Conservation (phyloP, 64 coral and sea anemone genomes). For the Montipora foliosa region DNA sequence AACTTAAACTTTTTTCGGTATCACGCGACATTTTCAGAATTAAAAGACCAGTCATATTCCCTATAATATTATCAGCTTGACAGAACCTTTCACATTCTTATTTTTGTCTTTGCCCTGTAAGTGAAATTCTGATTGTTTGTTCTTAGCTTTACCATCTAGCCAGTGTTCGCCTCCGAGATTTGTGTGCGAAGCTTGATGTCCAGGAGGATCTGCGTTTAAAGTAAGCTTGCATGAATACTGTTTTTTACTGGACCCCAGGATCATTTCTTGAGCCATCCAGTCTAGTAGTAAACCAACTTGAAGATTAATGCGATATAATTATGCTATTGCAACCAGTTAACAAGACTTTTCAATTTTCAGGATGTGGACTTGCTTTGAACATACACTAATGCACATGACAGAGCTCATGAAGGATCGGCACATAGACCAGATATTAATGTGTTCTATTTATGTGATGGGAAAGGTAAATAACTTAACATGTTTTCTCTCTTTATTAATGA, state of each 20-base stretch:
- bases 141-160: constrained; percentile 94
- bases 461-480: constrained; percentile 60
- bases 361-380: constrained; percentile 99
- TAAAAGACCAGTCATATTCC: too few species aligned
- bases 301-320: neutral
- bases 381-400: constrained; percentile 86
- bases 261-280: too few species aligned
- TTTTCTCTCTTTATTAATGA: too few species aligned
- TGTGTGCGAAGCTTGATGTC: constrained; percentile 92
- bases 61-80: too few species aligned
- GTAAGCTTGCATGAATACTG: constrained; percentile 47
- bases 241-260: too few species aligned
- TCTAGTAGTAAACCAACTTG: too few species aligned
- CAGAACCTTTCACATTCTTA: neutral
- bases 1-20: too few species aligned
- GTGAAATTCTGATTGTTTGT: neutral
- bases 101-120: neutral
- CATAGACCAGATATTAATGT: constrained; percentile 98
- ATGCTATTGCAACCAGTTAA: neutral
- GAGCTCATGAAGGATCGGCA: constrained; percentile 97
- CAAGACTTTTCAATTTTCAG: constrained; percentile 52
- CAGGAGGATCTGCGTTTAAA: constrained; percentile 95
- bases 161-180: constrained; percentile 91
- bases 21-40: too few species aligned
- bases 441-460: constrained; percentile 97